Base-by-base conservation (phyloP, 2,888 invertebrate species). In the Drosophila barbarae region DNA sequence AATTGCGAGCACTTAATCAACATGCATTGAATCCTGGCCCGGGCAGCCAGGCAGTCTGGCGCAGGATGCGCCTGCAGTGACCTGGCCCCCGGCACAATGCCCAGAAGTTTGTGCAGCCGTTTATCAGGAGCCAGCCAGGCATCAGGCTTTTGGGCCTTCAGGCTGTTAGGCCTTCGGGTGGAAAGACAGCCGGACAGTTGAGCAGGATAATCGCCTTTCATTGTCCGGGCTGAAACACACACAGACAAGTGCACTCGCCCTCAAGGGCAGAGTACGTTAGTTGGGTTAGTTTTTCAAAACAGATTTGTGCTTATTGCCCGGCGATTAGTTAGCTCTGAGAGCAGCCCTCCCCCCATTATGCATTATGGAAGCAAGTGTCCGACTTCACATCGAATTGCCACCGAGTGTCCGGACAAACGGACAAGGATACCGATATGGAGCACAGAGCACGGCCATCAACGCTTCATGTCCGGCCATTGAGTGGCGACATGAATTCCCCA, bases 1-100 rank as follows among this genome's bases (percentile, higher is more conserved):
- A 71, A 71, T 83, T 68, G 80, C 71, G 69, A 65, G 63, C 75
- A 72, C 71, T 80, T 71, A 83, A 85, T 85, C 77, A 83, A 69
- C 53, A 71, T 75, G 83, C 83, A 79, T 61, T 69, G 73, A 71
- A 74, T 56, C 57, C 38, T 38, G 35, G 32, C 55, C 49, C 44
- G 39, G 44, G 51, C 55, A 21, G 39, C 12, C 49, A 13, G 23
- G 41, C 41, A 41, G 39, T 7, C 42, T 26, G 42, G 28, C 38
- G 21, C 52, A 51, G 46, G 47, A 34, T 38, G 46, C 50, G 26
- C 44, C 53, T 36, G 49, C 61, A 70, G 57, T 73, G 74, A 72
- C 55, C 53, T 55, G 55, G 74, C 54, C 64, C 56, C 56, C 41
- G 53, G 53, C 49, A 67, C 57, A 80, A 59, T 67, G 75, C 51